Evolutionary conservation across 2,113 vertebrate species (phyloP), one percentile per base, ranked within the genome.

Genomic region (Dunckerocampus dactyliophorus): DNA sequence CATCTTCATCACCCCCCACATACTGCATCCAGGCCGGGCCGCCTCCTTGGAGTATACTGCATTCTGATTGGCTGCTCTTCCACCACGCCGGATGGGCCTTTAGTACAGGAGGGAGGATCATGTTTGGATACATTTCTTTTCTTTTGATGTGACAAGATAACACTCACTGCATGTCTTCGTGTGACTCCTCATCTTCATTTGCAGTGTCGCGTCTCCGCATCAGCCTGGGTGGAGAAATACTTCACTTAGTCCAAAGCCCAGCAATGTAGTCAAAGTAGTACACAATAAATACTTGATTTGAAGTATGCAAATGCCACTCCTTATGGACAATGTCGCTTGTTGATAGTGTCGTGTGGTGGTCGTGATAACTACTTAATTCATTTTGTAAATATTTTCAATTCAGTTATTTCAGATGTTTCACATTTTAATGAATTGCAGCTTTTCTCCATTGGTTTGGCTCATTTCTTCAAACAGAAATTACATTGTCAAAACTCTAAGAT

Each of bases 11-110:
- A 73, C 37, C 6, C 47, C 69, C 47, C 82, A 75, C 21, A 78
- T 8, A 51, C 64, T 10, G 34, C 77, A 62, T 14, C 57, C 66
- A 13, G 70, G 62, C 76, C 61, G 65, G 45, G 56, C 43, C 0
- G 66, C 52, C 11, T 65, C 21, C 46, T 28, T 76, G 48, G 80
- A 48, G 15, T 4, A 67, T 1, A 2, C 68, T 13, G 74, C 31
- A 3, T 59, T 79, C 48, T 81, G 80, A 72, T 75, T 83, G 69
- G 59, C 43, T 15, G 78, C 49, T 22, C n/a, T 59, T 47, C 51
- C 47, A 19, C 63, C 42, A 46, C 57, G 19, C 57, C 66, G 73
- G 55, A 81, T 19, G 2, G 60, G 51, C 60, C 88, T 89, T 69
- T 20, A 45, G 61, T 12, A 68, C n/a, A 69, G 15, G 6, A 63